These are phyloP conservation scores for Protaetia brevitarsis DNA, from an alignment of 1,140 invertebrate species.

Conservation along the genomic window DNA sequence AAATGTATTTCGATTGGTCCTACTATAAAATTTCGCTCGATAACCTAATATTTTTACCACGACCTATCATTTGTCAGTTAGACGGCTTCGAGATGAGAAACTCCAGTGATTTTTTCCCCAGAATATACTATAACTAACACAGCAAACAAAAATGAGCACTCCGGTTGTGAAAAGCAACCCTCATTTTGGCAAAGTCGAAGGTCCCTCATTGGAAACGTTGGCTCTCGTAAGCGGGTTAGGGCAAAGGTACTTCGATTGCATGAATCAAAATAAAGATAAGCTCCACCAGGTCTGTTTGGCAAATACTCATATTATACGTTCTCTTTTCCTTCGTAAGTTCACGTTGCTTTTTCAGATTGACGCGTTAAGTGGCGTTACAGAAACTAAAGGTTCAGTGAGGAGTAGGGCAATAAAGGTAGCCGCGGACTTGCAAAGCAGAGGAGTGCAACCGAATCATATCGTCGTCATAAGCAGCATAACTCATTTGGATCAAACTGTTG, in stretches of 20 bases:
- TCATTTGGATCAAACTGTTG: slow-evolving; percentile 38
- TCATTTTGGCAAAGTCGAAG: not conserved
- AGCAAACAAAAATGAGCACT: not conserved
- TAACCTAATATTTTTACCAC: too few species aligned
- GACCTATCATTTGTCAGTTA: too few species aligned
- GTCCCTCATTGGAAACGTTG: not conserved
- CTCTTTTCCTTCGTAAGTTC: not conserved
- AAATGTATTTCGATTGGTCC: too few species aligned
- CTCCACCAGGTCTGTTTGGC: slow-evolving; percentile 7
- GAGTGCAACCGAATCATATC: slow-evolving; percentile 33
- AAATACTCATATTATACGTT: not conserved
- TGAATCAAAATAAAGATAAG: slow-evolving; percentile 18
- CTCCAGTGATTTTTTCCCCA: too few species aligned
- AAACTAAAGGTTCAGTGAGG: slow-evolving; percentile 37
- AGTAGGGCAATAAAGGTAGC: slow-evolving; percentile 32
- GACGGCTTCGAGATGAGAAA: too few species aligned
- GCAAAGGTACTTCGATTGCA: not conserved
- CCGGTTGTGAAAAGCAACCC: not conserved
- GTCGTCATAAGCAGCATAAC: slow-evolving; percentile 35
- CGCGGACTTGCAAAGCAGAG: slow-evolving; percentile 28
- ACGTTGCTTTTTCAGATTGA: slow-evolving; percentile 32
- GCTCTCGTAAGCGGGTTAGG: not conserved
- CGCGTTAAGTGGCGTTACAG: slow-evolving; percentile 32
- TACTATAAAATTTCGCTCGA: too few species aligned
- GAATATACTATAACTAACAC: too few species aligned